Percentiles rank a stretch among this genome's conserved stretches.
phyloP scores from a whole-genome alignment of 2,888 invertebrate species.

The Phortica okadai region DNA sequence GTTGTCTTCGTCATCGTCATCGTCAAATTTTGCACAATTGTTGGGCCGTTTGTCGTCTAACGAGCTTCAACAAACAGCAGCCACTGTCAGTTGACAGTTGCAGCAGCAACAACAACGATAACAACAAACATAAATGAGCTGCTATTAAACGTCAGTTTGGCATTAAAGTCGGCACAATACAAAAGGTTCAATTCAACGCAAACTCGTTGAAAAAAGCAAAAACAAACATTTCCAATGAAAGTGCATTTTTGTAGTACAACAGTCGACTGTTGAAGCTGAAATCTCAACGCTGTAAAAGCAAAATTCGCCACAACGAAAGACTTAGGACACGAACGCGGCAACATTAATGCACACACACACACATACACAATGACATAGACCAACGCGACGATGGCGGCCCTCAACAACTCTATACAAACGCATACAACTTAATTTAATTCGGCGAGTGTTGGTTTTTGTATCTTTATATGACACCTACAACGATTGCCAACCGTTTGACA shows the following conservation, averaged over 20 bases:
- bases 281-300: background rate
- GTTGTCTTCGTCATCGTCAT: conserved; percentile 12
- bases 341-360: background rate
- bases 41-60: conserved; percentile 9
- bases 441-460: too few relatives aligned
- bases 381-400: background rate
- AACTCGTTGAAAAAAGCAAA: conserved; percentile 5
- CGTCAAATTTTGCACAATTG: conserved; percentile 22
- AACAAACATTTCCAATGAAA: conserved; percentile 15
- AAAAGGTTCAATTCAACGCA: conserved; percentile 2
- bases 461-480: background rate
- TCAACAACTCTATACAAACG: too few relatives aligned
- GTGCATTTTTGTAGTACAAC: conserved; percentile 3
- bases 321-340: conserved; percentile 12
- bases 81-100: background rate
- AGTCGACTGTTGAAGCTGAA: background rate
- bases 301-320: conserved; percentile 21
- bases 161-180: conserved; percentile 22
- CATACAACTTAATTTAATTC: too few relatives aligned
- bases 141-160: conserved; percentile 25
- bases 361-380: too few relatives aligned
- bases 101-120: background rate
- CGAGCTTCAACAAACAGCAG: background rate
- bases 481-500: background rate
- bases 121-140: conserved; percentile 30